Evolutionary conservation across 2,888 invertebrate species (phyloP).

Genomic region (Pandemis cinnamomeana): DNA sequence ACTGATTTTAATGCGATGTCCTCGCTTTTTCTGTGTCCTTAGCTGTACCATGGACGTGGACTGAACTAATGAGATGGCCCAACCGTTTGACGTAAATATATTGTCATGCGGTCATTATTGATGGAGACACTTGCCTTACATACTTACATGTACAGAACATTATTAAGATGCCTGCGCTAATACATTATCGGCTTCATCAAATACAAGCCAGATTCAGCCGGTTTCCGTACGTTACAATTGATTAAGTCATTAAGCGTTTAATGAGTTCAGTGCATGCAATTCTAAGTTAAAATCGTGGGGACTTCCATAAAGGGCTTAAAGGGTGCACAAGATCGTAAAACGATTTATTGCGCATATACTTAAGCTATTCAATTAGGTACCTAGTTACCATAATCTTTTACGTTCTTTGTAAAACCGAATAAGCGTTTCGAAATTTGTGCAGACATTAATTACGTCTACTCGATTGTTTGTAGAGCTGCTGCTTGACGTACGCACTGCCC

Average conservation of each 20-base stretch:
- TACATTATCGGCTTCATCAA: constrained; percentile 12
- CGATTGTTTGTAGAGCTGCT: constrained; percentile 40
- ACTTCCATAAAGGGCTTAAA: constrained; percentile 21
- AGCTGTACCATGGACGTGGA: constrained; percentile 71
- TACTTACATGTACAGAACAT: constrained; percentile 4
- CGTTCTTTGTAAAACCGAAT: constrained; percentile 2
- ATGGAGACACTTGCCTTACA: constrained; percentile 11
- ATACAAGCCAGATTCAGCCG: not conserved
- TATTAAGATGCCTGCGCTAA: constrained; percentile 1
- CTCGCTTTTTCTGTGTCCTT: constrained; percentile 71
- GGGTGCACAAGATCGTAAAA: constrained; percentile 25
- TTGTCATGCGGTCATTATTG: constrained; percentile 43
- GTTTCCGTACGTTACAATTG: constrained; percentile 12
- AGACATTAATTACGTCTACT: constrained; percentile 32
- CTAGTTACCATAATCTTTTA: constrained; percentile 4
- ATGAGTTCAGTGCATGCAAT: constrained; percentile 24
- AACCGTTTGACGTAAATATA: constrained; percentile 75
- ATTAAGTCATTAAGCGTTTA: constrained; percentile 33
- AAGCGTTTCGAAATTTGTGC: constrained; percentile 13
- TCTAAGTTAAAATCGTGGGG: constrained; percentile 30
- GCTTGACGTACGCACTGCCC: constrained; percentile 63
- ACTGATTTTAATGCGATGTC: constrained; percentile 54
- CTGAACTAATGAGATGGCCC: constrained; percentile 77
- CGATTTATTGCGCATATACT: constrained; percentile 12
- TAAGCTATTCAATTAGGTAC: constrained; percentile 4